A percentile compares a stretch with the other conserved stretches of the same genome.
These are phyloP conservation scores for Oncorhynchus masou DNA, from an alignment of 2,113 vertebrate species.

Conservation along the genomic window DNA sequence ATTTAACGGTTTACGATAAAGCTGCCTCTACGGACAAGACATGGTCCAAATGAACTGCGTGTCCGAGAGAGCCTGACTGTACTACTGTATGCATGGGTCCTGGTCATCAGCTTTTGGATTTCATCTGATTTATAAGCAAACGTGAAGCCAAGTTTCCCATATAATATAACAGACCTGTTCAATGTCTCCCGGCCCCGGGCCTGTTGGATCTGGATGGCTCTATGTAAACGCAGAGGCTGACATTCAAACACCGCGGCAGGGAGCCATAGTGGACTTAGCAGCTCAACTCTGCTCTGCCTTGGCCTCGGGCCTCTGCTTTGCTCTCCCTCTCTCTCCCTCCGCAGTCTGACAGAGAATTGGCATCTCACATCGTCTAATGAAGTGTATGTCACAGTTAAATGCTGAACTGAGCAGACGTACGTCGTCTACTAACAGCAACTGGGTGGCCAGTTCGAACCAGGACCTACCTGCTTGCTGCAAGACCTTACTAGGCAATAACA, in stretches of 20 bases:
- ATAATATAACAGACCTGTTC: conserved; percentile 28
- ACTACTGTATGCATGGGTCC: background rate
- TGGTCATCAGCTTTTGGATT: conserved; percentile 51
- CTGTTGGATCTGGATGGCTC: conserved; percentile 46
- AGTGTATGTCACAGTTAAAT: conserved; percentile 46
- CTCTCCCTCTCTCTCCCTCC: conserved; percentile 2
- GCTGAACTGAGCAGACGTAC: conserved; percentile 20
- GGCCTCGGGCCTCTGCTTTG: conserved; percentile 24
- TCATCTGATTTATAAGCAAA: conserved; percentile 53
- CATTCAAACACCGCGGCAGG: conserved; percentile 56
- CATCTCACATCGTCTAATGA: conserved; percentile 52
- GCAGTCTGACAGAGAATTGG: conserved; percentile 59
- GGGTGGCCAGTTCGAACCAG: conserved; percentile 53
- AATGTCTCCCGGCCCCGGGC: conserved; percentile 31
- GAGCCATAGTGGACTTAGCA: conserved; percentile 46
- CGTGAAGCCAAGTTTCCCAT: conserved; percentile 42
- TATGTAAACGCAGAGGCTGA: conserved; percentile 56
- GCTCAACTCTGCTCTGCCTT: conserved; percentile 37
- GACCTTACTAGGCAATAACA: conserved; percentile 1
- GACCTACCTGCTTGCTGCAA: conserved; percentile 11
- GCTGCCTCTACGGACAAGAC: conserved; percentile 27
- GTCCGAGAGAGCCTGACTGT: background rate
- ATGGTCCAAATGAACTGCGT: conserved; percentile 25
- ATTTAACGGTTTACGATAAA: conserved; percentile 31
- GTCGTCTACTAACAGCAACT: conserved; percentile 22